Conservation (phyloP, 2,888 invertebrate species). For the Ashinkailepas kermadecensis region DNA sequence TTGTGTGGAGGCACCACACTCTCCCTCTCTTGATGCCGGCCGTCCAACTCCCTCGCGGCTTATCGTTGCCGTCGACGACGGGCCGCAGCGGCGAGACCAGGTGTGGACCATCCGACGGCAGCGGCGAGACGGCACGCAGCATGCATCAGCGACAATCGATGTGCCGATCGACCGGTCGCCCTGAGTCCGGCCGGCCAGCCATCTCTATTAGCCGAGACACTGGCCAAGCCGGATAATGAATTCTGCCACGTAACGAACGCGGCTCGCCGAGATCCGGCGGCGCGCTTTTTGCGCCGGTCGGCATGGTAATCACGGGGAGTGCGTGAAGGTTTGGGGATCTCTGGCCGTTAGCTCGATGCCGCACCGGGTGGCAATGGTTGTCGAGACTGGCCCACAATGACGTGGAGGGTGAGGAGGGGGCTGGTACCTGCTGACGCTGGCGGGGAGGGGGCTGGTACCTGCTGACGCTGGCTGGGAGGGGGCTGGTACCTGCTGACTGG, state of each 20-base stretch:
- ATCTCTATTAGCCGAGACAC: constrained; percentile 11
- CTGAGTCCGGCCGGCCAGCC: not conserved
- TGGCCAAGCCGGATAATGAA: not conserved
- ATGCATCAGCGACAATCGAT: not conserved
- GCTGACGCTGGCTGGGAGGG: no score
- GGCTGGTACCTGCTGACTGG: no score
- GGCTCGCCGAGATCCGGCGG: not conserved
- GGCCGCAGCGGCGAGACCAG: no score
- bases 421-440: no score
- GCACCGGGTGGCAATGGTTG: not conserved
- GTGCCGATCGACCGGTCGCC: not conserved
- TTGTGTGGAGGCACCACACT: not conserved
- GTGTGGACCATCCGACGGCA: no score
- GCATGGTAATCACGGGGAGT: not conserved
- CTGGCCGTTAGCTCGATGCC: not conserved
- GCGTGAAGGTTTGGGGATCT: not conserved
- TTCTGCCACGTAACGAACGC: not conserved
- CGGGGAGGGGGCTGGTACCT: no score
- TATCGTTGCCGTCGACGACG: not conserved
- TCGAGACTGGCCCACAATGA: not conserved
- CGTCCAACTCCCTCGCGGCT: not conserved
- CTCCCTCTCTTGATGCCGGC: not conserved
- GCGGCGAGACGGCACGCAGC: not conserved
- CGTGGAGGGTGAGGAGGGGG: no score
- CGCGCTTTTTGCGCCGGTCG: not conserved